phyloP scores from a whole-genome alignment of 1,140 invertebrate genomes.

The Linepithema humile region DNA sequence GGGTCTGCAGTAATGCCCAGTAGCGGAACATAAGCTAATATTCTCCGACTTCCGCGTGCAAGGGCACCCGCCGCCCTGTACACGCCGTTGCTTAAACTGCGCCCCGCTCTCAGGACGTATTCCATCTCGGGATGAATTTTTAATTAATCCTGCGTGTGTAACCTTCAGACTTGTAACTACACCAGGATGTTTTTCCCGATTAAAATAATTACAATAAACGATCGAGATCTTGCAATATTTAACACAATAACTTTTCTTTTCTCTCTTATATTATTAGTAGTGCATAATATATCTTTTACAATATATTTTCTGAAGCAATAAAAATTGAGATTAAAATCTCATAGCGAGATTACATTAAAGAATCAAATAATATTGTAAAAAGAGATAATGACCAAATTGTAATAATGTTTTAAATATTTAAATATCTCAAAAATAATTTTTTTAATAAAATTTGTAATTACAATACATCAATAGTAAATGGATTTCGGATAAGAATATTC shows the following conservation, averaged over 20 bases:
- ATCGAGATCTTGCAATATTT: neutral
- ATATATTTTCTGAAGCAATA: neutral
- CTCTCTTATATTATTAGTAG: no score
- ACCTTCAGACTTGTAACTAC: neutral
- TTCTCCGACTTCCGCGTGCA: slow-evolving; percentile 76
- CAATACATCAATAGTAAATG: no score
- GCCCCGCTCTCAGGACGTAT: slow-evolving; percentile 79
- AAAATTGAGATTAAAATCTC: neutral
- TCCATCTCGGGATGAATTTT: slow-evolving; percentile 74
- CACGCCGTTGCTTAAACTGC: slow-evolving; percentile 77
- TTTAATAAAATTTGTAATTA: no score
- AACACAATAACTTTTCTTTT: neutral
- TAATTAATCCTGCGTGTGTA: slow-evolving; percentile 2
- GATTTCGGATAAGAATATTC: neutral
- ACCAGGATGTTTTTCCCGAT: neutral
- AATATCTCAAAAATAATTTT: no score
- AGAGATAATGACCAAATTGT: no score
- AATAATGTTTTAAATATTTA: no score
- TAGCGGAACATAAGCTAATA: slow-evolving; percentile 79
- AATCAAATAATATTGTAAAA: neutral
- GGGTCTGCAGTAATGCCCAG: slow-evolving; percentile 71
- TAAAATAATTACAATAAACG: neutral
- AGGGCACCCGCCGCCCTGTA: slow-evolving; percentile 78
- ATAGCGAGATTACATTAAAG: neutral
- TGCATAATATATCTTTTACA: neutral